Base-by-base conservation (phyloP, 2,797 vertebrate genomes). In the Arrhamphus sclerolepis region DNA sequence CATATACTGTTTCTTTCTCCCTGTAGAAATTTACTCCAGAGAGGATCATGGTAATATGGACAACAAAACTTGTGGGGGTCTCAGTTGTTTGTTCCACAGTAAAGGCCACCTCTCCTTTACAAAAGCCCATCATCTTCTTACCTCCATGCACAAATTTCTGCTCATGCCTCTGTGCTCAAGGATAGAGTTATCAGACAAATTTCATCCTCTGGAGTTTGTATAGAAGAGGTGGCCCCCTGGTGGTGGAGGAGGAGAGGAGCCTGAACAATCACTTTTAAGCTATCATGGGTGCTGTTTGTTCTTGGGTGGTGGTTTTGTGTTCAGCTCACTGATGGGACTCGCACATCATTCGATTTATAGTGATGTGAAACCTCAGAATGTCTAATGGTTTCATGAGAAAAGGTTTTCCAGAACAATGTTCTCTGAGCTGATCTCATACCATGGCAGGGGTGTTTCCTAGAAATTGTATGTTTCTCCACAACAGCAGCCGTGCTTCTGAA, bases 11-110 rank as follows among this genome's bases (percentile, higher is more conserved):
- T 61, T 89, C 31, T 84, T 66, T 70, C 74, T 70, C 65, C 31
- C 50, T 74, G 49, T 78, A 93, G 92, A 91, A 73, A 79, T 86
- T 89, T 84, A 88, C 87, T 57, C 84, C 89, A 72, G 89, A 93
- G 63, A 92, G 70, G 70, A 88, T 54, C 64, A 81, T 22, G 87
- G 90, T 92, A 92, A 92, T 85, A 54, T 67, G 4, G 28, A 62
- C 61, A 71, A 55, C 34, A 54, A 41, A 65, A 14, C 44, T 66
- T 72, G 71, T 82, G 52, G 54, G 77, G 57, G 71, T 70, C 31
- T 80, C 50, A 53, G 24, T 38, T 66, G 52, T 77, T 67, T 70
- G 54, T 63, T 42, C 55, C 29, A 39, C 5, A 49, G 61, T 71
- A 68, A 61, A 58, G 13, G 72, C 74, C 83, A 78, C 82, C 71